phyloP scores from a whole-genome alignment of 37 sponge, comb jelly and placozoan species.

The Oscarella lobularis region DNA sequence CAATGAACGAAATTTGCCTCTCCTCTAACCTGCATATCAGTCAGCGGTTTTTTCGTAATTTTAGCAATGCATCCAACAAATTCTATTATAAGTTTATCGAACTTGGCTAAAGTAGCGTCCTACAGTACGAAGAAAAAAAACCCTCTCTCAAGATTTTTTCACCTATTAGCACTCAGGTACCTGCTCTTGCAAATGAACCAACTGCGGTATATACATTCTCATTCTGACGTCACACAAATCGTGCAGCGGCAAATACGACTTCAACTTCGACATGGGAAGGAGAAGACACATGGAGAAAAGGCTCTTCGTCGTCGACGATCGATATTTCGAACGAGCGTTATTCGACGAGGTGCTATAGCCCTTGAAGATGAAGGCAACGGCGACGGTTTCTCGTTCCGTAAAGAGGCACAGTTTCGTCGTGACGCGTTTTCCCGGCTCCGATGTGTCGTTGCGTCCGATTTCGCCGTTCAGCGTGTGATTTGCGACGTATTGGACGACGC shows the following conservation, averaged over 20 bases:
- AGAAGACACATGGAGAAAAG: conserved; percentile 48
- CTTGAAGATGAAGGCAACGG: conserved; percentile 11
- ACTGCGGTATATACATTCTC: conserved; percentile 15
- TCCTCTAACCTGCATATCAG: neutral
- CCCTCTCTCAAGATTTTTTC: too few relatives aligned
- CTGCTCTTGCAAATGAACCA: conserved; percentile 14
- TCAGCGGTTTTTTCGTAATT: neutral
- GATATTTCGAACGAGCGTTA: too few relatives aligned
- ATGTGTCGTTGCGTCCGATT: conserved; percentile 9
- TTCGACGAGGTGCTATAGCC: neutral
- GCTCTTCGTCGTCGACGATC: too few relatives aligned
- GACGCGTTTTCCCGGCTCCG: neutral
- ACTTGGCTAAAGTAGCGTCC: neutral
- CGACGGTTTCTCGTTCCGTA: neutral
- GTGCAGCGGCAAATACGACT: conserved; percentile 33
- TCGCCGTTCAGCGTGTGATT: conserved; percentile 54
- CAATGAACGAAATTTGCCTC: neutral
- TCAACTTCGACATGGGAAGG: conserved; percentile 35
- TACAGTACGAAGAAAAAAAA: too few relatives aligned
- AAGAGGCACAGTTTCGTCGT: conserved; percentile 11
- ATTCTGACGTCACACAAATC: conserved; percentile 30
- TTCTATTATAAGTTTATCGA: neutral
- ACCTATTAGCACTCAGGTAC: too few relatives aligned
- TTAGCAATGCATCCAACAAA: neutral
- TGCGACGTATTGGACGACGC: conserved; percentile 19